Base-by-base conservation (phyloP, 2,888 invertebrate species). In the Anoplius nigerrimus region DNA sequence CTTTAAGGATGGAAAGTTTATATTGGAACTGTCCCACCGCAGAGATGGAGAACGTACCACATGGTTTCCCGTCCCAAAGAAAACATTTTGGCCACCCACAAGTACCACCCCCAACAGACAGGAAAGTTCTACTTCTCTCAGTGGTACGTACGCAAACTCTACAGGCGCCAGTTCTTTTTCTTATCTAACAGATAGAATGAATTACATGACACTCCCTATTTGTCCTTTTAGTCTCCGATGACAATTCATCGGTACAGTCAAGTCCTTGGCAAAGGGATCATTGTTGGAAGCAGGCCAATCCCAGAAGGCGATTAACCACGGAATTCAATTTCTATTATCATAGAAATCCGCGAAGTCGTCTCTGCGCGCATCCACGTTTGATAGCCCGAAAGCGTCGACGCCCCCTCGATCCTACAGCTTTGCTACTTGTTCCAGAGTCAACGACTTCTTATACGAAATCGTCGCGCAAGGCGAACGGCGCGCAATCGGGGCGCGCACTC, bases 181-280 rank as follows among this genome's bases (percentile, higher is more conserved):
- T 34, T 13, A 34, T n/a, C n/a, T n/a, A n/a, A n/a, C n/a, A 34
- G 4, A 1, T 6, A 3, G 8, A 34, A 16, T 34, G 52, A 22
- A 45, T 60, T 66, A 43, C 67, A 27, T 6, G 45, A 42, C 52
- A 27, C 48, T 24, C 48, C 20, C 13, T 71, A 61, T 72, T 71
- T 69, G 54, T 65, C 53, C 74, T 88, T 88, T 58, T 82, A 94
- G 94, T 95, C 90, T 95, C 96, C 84, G 96, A 96, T 91, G 96
- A 96, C 90, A 96, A 95, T 90, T 95, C 95, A 86, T 96, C 96
- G 77, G 92, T 96, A 87, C 95, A 96, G 89, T 96, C 96, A 79
- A 96, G 96, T 84, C 96, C 96, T 72, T 96, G 96, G 95, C 95
- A 95, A 90, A 92, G 96, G 82, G 96, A 96, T 89, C 95, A 95